Evolutionary conservation across 2,797 vertebrate species (phyloP).

Genomic region (Crypturellus tataupa): DNA sequence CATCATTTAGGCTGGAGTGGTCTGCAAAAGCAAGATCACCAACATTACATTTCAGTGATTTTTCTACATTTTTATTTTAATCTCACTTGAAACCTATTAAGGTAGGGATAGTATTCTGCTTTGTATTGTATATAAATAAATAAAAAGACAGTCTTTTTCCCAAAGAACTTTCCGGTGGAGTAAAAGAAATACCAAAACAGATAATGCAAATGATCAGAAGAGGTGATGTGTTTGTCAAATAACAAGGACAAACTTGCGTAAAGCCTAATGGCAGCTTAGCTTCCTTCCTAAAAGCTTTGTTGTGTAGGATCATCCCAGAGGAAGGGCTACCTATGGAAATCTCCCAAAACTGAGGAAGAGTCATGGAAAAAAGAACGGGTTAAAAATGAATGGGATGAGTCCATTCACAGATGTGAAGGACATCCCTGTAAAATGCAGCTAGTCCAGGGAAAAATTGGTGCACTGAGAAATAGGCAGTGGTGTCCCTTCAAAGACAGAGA

Average conservation of each 20-base stretch:
- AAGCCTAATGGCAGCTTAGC: not conserved
- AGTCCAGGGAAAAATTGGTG: not conserved
- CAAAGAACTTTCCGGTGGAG: not conserved
- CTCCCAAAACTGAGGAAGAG: not conserved
- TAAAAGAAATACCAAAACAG: not conserved
- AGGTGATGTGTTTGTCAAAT: not conserved
- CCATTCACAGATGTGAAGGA: not conserved
- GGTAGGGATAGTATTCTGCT: not conserved
- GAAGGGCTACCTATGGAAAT: not conserved
- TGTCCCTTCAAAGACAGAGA: not conserved
- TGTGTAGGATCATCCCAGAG: not conserved
- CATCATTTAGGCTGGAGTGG: not conserved
- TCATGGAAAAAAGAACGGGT: not conserved
- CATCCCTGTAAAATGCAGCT: not conserved
- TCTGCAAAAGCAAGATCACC: not conserved
- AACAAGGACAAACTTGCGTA: not conserved
- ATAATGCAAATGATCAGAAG: not conserved
- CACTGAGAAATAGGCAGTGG: not conserved
- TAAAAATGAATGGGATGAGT: no score
- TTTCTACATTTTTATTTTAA: not conserved
- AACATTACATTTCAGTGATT: not conserved
- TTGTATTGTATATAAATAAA: not conserved
- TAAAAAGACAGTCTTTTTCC: not conserved
- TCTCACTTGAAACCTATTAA: not conserved
- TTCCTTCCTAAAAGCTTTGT: not conserved